Conservation (phyloP, 1,140 invertebrate species). For the Temnothorax curvispinosus region DNA sequence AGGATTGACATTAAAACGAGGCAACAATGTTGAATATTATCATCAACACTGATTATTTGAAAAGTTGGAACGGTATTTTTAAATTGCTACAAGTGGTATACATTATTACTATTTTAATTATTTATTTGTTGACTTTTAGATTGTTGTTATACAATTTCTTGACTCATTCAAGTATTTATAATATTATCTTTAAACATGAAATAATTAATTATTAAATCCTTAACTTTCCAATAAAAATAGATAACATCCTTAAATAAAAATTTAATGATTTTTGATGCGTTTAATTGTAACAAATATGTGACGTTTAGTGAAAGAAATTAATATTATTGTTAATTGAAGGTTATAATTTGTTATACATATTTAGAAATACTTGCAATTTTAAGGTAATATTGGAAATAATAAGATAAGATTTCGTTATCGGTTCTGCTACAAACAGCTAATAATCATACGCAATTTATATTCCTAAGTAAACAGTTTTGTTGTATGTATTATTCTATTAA, state of each 20-base stretch:
- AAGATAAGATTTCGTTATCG: neutral
- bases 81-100: slow-evolving; percentile 91
- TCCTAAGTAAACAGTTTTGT: neutral
- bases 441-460: neutral
- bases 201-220: neutral
- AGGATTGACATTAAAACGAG: neutral
- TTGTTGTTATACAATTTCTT: neutral
- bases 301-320: neutral
- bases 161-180: neutral
- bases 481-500: neutral
- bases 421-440: neutral
- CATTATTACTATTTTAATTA: neutral
- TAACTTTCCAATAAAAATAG: neutral
- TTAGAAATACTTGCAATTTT: neutral
- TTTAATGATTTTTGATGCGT: neutral
- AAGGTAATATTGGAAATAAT: neutral
- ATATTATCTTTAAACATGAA: neutral
- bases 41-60: slow-evolving; percentile 91
- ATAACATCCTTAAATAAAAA: neutral
- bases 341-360: neutral
- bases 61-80: slow-evolving; percentile 90
- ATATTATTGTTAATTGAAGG: neutral
- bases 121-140: neutral
- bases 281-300: neutral
- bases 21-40: slow-evolving; percentile 91